phyloP scores from a whole-genome alignment of 2,113 vertebrate species.

The Monarcha castaneiventris region DNA sequence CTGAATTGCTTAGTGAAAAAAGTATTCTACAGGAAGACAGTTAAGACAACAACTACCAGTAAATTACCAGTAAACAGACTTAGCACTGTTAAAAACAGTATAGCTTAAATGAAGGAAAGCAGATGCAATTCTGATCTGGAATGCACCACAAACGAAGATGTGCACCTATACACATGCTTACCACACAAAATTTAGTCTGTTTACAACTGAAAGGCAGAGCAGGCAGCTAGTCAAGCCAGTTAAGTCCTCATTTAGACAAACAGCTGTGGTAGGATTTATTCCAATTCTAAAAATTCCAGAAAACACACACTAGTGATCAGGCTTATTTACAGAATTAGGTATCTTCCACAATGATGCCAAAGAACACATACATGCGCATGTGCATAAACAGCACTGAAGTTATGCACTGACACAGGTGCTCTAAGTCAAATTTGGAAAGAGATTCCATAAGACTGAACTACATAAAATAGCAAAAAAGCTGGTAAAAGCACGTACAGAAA shows the following conservation, averaged over 20 bases:
- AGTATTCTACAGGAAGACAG: not conserved
- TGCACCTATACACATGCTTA: not conserved
- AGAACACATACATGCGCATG: not conserved
- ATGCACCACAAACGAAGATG: not conserved
- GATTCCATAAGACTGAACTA: not conserved
- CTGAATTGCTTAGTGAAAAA: not conserved
- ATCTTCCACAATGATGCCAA: not conserved
- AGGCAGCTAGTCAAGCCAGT: not conserved
- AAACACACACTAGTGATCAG: not conserved
- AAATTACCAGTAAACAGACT: not conserved
- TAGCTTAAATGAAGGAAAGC: not conserved
- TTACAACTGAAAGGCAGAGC: not conserved
- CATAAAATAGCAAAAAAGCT: not conserved
- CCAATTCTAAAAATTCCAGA: not conserved
- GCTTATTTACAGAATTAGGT: not conserved
- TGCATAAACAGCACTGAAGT: not conserved
- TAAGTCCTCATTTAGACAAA: not conserved
- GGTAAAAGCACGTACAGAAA: not conserved
- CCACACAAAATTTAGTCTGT: not conserved
- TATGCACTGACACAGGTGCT: not conserved
- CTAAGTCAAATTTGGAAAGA: not conserved
- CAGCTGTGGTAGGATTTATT: not conserved
- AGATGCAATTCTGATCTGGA: not conserved
- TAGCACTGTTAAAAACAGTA: not conserved
- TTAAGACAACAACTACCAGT: not conserved